These are phyloP conservation scores for Amia ocellicauda DNA, from an alignment of 2,113 vertebrate genomes.

Conservation along the genomic window DNA sequence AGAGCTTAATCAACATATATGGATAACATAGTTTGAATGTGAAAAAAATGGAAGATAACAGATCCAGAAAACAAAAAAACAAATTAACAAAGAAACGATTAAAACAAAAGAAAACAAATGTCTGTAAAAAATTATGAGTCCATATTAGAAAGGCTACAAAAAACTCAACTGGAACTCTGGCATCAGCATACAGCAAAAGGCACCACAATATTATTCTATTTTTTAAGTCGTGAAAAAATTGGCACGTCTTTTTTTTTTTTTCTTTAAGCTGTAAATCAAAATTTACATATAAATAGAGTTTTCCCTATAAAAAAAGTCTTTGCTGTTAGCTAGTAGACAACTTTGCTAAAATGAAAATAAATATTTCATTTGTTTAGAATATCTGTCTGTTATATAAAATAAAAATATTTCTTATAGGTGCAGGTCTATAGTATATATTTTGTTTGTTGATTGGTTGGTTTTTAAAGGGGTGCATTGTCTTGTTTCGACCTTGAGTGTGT, in stretches of 20 bases:
- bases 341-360: constrained; percentile 99
- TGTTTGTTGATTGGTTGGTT: constrained; percentile 46
- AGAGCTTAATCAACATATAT: constrained; percentile 48
- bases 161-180: constrained; percentile 85
- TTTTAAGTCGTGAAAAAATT: constrained; percentile 97
- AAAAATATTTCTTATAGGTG: constrained; percentile 92
- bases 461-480: constrained; percentile 85
- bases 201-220: constrained; percentile 98
- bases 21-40: constrained; percentile 67
- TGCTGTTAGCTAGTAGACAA: constrained; percentile 98
- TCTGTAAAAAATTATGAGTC: constrained; percentile 78
- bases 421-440: constrained; percentile 74
- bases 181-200: constrained; percentile 98
- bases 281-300: constrained; percentile 99
- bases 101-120: constrained; percentile 59
- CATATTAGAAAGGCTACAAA: constrained; percentile 88
- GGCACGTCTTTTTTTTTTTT: constrained; percentile 89
- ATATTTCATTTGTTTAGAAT: constrained; percentile 99
- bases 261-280: constrained; percentile 98
- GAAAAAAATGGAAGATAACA: constrained; percentile 63
- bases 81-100: constrained; percentile 45
- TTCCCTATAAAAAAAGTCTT: constrained; percentile 99
- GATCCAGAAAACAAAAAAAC: constrained; percentile 50
- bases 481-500: constrained; percentile 74
- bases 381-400: constrained; percentile 98